Base-by-base conservation (phyloP, 1,140 invertebrate genomes). In the Papilio glaucus region DNA sequence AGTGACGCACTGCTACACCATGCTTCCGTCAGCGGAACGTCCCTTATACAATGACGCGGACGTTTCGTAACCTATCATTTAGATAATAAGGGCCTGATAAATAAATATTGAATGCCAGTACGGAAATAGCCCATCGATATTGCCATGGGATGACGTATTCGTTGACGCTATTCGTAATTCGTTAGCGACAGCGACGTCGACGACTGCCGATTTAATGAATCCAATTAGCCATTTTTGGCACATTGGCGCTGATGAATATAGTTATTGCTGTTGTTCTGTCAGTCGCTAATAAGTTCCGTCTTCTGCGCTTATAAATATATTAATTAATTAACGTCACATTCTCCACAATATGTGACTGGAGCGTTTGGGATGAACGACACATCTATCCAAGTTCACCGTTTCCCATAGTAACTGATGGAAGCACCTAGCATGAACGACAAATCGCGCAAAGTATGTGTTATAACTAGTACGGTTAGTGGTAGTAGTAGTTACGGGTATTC, bases 21-120 rank as follows among this genome's bases (percentile, higher is more conserved):
- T 39, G 73, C 65, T 75, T 72, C 74, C 77, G 72, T 79, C 76
- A 78, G 38, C 71, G 42, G 71, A 71, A 73, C 76, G 79, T 77
- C 80, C 74, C 60, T 75, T 75, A 83, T 77, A 76, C 61, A 75
- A 75, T 83, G 86, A 88, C 85, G 86, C 67, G 60, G 41, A 74
- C 57, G 81, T 84, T 85, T 82, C 77, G 81, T 85, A 85, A 88
- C 79, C 80, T 83, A 77, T 77, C 78, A 85, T 82, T 85, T 81
- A 87, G 80, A 88, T 87, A 86, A 85, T 81, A 85, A 80, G 79
- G 37, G 38, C 78, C 80, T 75, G 84, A 85, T 86, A 85, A 85
- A 83, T 81, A 84, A 78, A 86, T 78, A 80, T 79, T 62, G 42
- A 24, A 38, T 7, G 65, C 33, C 42, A 49, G 49, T 77, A 75